These are phyloP conservation scores for Papilio dardanus DNA, from an alignment of 1,140 invertebrate species.

Conservation along the genomic window DNA sequence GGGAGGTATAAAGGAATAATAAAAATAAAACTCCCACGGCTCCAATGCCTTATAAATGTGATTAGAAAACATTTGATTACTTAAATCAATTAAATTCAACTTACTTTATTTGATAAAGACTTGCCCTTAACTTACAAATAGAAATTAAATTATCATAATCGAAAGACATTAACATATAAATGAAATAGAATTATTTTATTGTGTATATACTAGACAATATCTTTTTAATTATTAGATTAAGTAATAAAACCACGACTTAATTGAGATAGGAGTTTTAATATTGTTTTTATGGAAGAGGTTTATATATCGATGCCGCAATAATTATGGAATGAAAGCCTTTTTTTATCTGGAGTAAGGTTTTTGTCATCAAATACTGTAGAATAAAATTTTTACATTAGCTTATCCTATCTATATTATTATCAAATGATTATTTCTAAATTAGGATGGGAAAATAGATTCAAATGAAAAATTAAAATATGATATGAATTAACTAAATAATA, in stretches of 20 bases:
- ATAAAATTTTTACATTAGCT: too few species aligned
- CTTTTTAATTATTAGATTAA: slow-evolving; percentile 1
- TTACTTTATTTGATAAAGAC: slow-evolving; percentile 17
- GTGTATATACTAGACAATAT: slow-evolving; percentile 1
- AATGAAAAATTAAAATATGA: too few species aligned
- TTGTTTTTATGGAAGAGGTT: background rate
- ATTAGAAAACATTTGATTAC: background rate
- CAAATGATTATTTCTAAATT: too few species aligned
- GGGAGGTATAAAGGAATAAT: background rate
- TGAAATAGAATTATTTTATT: background rate
- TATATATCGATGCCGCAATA: background rate
- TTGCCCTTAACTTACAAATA: slow-evolving; percentile 3
- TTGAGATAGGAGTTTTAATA: background rate
- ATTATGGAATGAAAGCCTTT: too few species aligned
- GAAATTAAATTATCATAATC: slow-evolving; percentile 34
- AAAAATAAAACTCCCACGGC: background rate
- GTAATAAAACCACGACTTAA: slow-evolving; percentile 1
- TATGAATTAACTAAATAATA: too few species aligned
- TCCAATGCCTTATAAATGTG: background rate
- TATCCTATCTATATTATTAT: too few species aligned
- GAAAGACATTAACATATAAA: slow-evolving; percentile 6
- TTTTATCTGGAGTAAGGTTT: background rate
- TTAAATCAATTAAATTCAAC: slow-evolving; percentile 26
- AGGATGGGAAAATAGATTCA: too few species aligned
- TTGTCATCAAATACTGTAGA: too few species aligned